Conservation (phyloP, 1,140 invertebrate species). For the Trachymyrmex cornetzi region DNA sequence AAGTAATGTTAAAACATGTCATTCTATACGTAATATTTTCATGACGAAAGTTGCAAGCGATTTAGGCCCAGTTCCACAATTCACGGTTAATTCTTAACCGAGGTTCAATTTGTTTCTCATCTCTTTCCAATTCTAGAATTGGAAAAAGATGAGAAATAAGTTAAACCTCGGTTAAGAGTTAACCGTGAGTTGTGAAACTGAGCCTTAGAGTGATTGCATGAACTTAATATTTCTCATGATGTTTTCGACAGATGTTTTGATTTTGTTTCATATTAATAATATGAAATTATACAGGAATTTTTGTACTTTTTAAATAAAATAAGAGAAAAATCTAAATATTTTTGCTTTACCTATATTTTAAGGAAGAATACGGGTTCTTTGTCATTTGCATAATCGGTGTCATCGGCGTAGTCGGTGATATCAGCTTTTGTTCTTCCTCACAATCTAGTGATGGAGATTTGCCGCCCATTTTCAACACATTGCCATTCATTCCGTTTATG, state of each 20-base stretch:
- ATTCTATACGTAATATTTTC: background rate
- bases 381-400: conserved; percentile 70
- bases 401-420: conserved; percentile 64
- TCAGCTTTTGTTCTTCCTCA: conserved; percentile 78
- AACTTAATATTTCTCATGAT: background rate
- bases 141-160: too few species aligned
- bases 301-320: background rate
- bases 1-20: background rate
- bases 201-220: background rate
- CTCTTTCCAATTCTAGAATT: too few species aligned
- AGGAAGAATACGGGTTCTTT: conserved; percentile 75
- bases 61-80: too few species aligned
- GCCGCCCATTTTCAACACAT: conserved; percentile 64
- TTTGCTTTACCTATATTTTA: conserved; percentile 79
- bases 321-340: background rate
- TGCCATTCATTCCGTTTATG: conserved; percentile 72
- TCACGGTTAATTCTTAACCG: too few species aligned
- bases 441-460: conserved; percentile 68
- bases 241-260: background rate
- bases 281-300: background rate
- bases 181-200: too few species aligned
- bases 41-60: background rate
- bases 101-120: too few species aligned
- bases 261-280: background rate
- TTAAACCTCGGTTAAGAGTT: too few species aligned